phyloP scores from a whole-genome alignment of 2,888 invertebrate genomes.

The Apodemia mormo region DNA sequence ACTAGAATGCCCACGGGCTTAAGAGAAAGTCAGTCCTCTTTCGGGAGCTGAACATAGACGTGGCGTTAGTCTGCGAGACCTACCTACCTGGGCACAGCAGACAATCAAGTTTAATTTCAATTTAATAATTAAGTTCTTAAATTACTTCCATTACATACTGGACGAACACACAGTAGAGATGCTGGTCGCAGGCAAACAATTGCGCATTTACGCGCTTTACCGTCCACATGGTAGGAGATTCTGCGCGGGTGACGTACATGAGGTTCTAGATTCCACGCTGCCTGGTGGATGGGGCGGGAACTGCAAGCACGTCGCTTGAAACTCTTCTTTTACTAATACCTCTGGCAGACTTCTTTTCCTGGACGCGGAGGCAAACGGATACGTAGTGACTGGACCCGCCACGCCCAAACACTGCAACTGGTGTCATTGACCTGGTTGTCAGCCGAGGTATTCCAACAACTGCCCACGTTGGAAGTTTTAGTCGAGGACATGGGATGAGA shows the following conservation, averaged over 20 bases:
- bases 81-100: too few relatives aligned
- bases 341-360: background rate
- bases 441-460: background rate
- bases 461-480: background rate
- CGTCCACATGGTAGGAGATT: background rate
- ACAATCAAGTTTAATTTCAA: too few relatives aligned
- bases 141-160: background rate
- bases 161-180: background rate
- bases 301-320: background rate
- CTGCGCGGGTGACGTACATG: background rate
- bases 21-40: too few relatives aligned
- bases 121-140: too few relatives aligned
- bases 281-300: constrained; percentile 6
- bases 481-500: background rate
- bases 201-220: background rate
- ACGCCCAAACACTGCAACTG: background rate
- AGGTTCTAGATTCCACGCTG: background rate
- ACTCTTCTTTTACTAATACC: background rate
- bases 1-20: too few relatives aligned
- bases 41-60: too few relatives aligned
- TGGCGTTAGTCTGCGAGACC: too few relatives aligned
- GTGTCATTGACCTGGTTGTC: background rate
- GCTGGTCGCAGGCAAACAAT: background rate
- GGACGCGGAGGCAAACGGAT: background rate
- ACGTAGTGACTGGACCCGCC: background rate